Conservation (phyloP, 2,797 vertebrate genomes). For the Rhinogobio ventralis region DNA sequence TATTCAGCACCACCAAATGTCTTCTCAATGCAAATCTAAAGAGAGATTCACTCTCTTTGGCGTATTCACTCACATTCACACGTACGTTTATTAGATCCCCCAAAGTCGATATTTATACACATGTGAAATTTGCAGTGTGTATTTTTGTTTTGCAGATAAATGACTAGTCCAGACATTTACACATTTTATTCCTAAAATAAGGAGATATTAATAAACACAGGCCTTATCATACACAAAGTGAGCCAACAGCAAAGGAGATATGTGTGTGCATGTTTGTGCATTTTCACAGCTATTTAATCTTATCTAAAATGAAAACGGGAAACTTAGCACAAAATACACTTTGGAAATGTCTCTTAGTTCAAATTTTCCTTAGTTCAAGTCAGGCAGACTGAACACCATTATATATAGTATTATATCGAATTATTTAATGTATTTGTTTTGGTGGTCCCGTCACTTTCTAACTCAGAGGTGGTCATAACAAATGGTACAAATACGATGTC, state of each 20-base stretch:
- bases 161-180: not conserved
- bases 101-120: slow-evolving; percentile 15
- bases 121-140: slow-evolving; percentile 20
- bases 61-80: slow-evolving; percentile 18
- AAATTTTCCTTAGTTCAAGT: not conserved
- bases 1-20: slow-evolving; percentile 64
- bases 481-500: not conserved
- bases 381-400: not conserved
- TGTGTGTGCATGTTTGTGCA: slow-evolving; percentile 13
- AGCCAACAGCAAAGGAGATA: slow-evolving; percentile 15
- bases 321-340: slow-evolving; percentile 1
- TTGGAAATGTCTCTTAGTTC: not conserved
- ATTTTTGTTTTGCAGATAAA: slow-evolving; percentile 39
- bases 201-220: slow-evolving; percentile 1
- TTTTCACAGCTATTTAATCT: slow-evolving; percentile 20
- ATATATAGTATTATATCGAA: not conserved
- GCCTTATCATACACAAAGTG: slow-evolving; percentile 17
- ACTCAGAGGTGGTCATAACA: not conserved
- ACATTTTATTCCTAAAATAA: slow-evolving; percentile 27
- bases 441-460: not conserved
- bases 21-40: slow-evolving; percentile 57
- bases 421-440: not conserved
- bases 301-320: slow-evolving; percentile 14
- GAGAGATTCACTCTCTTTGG: slow-evolving; percentile 20
- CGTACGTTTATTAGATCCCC: not conserved